A percentile compares a stretch with the other conserved stretches of the same genome.
Evolutionary conservation across 37 sponge, comb jelly and placozoan species (phyloP).

Genomic region (Crambe crambe): DNA sequence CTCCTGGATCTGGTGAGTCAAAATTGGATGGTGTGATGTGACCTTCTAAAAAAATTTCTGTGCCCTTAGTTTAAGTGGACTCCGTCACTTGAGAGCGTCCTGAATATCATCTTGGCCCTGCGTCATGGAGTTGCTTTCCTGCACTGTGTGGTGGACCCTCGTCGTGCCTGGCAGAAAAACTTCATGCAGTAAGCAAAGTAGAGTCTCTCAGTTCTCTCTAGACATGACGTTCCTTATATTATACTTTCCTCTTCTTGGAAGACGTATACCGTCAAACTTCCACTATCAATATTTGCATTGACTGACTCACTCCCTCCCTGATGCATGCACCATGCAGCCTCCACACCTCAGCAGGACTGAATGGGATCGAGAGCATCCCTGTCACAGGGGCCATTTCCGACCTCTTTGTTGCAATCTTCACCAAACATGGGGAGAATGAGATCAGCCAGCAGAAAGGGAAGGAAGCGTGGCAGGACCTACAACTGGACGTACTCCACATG

Average conservation of each 20-base stretch:
- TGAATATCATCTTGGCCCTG: background rate
- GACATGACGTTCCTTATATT: too few species aligned
- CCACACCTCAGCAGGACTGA: too few species aligned
- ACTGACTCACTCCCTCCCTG: too few species aligned
- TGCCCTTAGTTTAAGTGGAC: background rate
- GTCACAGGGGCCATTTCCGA: background rate
- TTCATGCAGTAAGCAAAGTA: slow-evolving; percentile 5
- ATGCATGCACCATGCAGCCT: too few species aligned
- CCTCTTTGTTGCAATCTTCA: slow-evolving; percentile 14
- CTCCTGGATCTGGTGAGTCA: slow-evolving; percentile 5
- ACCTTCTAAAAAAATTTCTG: background rate
- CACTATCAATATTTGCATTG: too few species aligned
- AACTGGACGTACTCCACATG: slow-evolving; percentile 57
- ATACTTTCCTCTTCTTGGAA: too few species aligned
- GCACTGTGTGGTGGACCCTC: slow-evolving; percentile 40
- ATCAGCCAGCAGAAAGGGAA: too few species aligned
- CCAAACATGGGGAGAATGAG: background rate
- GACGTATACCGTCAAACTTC: too few species aligned
- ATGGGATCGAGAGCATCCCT: background rate
- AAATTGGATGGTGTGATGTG: too few species aligned
- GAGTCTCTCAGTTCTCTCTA: background rate
- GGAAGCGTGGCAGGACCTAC: slow-evolving; percentile 22
- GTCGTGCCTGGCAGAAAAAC: slow-evolving; percentile 11
- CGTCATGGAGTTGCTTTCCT: slow-evolving; percentile 14
- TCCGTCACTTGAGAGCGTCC: background rate